Conservation (phyloP, 2,888 invertebrate species). For the Unio delphinus region DNA sequence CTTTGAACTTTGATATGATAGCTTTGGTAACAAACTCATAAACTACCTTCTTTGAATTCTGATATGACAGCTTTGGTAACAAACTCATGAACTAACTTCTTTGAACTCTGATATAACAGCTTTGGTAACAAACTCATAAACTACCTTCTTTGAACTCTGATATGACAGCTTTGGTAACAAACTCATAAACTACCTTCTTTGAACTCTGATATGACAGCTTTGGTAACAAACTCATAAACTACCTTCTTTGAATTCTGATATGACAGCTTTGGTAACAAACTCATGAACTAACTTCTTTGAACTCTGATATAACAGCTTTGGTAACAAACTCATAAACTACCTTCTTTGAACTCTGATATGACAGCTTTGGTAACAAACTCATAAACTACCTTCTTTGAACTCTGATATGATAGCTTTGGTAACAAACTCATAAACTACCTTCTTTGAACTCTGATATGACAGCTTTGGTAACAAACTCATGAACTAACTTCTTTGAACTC, state of each 20-base stretch:
- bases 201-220: conserved; percentile 8
- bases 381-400: conserved; percentile 48
- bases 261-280: no score
- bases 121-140: neutral
- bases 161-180: no score
- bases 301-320: neutral
- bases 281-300: conserved; percentile 47
- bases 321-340: conserved; percentile 22
- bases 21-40: neutral
- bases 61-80: no score
- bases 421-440: conserved; percentile 33
- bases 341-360: conserved; percentile 37
- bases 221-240: conserved; percentile 1
- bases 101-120: conserved; percentile 20
- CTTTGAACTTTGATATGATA: conserved; percentile 26
- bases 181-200: conserved; percentile 45
- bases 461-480: neutral
- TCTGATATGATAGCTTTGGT: no score
- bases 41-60: conserved; percentile 49
- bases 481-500: conserved; percentile 48
- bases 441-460: conserved; percentile 30
- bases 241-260: conserved; percentile 54
- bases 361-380: neutral
- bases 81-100: conserved; percentile 38
- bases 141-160: conserved; percentile 48